Base-by-base conservation (phyloP, 2,888 invertebrate genomes). In the Diarsia brunnea region DNA sequence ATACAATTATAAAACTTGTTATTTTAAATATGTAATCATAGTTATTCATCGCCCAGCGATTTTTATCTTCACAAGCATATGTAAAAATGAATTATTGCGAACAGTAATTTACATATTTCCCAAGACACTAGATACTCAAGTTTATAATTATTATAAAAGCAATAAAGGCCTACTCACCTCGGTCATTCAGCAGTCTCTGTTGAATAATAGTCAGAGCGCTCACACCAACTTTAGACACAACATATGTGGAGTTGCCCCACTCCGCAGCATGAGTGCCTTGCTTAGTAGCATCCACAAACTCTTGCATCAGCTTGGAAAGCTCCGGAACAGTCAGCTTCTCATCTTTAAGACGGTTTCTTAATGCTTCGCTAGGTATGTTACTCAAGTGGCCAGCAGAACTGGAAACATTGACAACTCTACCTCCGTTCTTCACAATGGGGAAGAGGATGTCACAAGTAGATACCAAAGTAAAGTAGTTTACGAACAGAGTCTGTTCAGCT, bases 151-250 rank as follows among this genome's bases (percentile, higher is more conserved):
- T 24, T 55, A 47, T 21, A 0, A 14, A 21, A 7, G 2, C 4
- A 16, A 53, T 12, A 53, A 64, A 60, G 2, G 4, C 24, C 53
- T 38, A 58, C 79, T 76, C 84, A 95, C 96, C 94, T 92, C 89
- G 93, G 63, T 92, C 90, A 79, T 89, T 89, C 2, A 94, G 87
- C 78, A 93, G 88, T 79, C 97, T 94, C 87, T 98, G 98, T 81
- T 98, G 98, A 80, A 98, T 97, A 76, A 97, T 94, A 2, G 97
- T 97, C 78, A 98, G 90, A 1, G 98, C 98, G 64, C 97, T 97
- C 2, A 98, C 96, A 1, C 97, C 98, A 10, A 98, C 97, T 96
- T 98, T 98, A 0, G 98, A 98, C 7, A 97, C 97, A 0, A 92
- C 95, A 92, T 98, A 98, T 0, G 98, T 97, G 1, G 97, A 97